Evolutionary conservation across 2,797 vertebrate species (phyloP).

Genomic region (Muraenolepis orangiensis): DNA sequence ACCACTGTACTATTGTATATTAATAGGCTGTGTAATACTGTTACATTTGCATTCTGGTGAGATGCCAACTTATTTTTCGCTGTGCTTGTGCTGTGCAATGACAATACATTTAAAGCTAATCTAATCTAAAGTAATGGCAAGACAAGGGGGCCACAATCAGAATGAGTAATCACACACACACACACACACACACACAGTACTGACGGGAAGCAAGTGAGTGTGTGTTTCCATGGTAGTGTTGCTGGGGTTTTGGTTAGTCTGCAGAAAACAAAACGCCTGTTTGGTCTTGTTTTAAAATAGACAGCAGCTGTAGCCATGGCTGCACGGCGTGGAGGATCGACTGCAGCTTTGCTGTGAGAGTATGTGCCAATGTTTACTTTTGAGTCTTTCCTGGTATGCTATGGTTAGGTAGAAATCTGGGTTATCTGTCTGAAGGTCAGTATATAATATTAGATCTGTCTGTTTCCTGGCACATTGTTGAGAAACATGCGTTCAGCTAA

Average conservation of each 20-base stretch:
- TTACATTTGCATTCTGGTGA: too few species aligned
- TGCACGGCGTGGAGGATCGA: slow-evolving; percentile 11
- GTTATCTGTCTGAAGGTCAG: neutral
- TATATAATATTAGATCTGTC: too few species aligned
- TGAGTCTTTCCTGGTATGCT: neutral
- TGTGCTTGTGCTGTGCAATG: too few species aligned
- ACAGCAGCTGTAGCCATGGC: slow-evolving; percentile 34
- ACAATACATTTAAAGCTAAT: too few species aligned
- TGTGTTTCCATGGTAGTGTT: neutral
- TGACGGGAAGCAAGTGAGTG: neutral
- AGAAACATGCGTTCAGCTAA: too few species aligned
- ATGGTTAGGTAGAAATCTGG: neutral
- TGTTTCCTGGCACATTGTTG: too few species aligned
- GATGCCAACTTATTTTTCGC: too few species aligned
- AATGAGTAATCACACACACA: too few species aligned
- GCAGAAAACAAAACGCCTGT: slow-evolving; percentile 23
- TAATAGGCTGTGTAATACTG: too few species aligned
- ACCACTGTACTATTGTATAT: too few species aligned
- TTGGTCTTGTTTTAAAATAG: slow-evolving; percentile 19
- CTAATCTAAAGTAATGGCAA: too few species aligned
- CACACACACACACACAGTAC: neutral
- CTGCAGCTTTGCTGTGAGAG: slow-evolving; percentile 1
- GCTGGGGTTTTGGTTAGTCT: neutral
- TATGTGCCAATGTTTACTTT: neutral
- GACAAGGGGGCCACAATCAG: too few species aligned